A percentile compares a stretch with the other conserved stretches of the same genome.
phyloP scores from a whole-genome alignment of 2,888 invertebrate genomes.

The Eupsilia transversa region DNA sequence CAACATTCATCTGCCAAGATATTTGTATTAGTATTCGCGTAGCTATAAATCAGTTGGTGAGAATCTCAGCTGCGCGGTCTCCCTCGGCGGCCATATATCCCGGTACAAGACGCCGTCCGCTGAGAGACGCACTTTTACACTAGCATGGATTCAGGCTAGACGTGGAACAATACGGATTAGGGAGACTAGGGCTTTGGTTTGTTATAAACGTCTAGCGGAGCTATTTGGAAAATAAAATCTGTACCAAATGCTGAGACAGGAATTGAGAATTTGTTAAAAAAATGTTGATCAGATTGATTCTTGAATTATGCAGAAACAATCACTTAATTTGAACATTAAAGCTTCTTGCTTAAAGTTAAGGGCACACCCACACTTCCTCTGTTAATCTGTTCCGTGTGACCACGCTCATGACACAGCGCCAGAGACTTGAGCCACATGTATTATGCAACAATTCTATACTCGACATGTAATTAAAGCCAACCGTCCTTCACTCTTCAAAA shows the following conservation, averaged over 20 bases:
- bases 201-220: constrained; percentile 5
- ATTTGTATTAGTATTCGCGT: constrained; percentile 80
- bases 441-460: constrained; percentile 60
- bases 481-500: constrained; percentile 72
- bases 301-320: neutral
- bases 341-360: neutral
- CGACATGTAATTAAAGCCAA: constrained; percentile 65
- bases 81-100: constrained; percentile 88
- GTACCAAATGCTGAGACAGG: neutral
- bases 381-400: constrained; percentile 15
- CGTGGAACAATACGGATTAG: constrained; percentile 53
- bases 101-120: constrained; percentile 80
- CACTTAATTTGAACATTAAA: neutral
- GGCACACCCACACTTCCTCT: neutral
- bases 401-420: constrained; percentile 17
- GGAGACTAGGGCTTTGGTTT: constrained; percentile 31
- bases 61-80: constrained; percentile 85
- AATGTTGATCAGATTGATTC: neutral
- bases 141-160: constrained; percentile 55
- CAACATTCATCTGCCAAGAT: constrained; percentile 52
- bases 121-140: constrained; percentile 75
- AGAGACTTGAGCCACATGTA: constrained; percentile 39
- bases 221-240: neutral
- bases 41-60: constrained; percentile 86
- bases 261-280: neutral